These are phyloP conservation scores for Azorinus chamasolen DNA, from an alignment of 2,888 invertebrate genomes.

Conservation along the genomic window DNA sequence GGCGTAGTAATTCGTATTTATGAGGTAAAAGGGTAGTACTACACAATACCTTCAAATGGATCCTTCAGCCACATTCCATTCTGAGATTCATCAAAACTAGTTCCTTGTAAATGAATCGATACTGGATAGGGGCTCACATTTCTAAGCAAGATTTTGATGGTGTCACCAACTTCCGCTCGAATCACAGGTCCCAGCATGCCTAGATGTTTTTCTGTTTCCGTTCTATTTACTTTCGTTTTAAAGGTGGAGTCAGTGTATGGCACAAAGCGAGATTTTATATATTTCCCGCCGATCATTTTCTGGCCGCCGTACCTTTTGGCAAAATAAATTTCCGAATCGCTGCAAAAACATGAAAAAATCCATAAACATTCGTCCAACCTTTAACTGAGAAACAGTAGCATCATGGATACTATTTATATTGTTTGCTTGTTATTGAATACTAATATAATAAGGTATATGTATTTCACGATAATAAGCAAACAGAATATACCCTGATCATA, in stretches of 20 bases:
- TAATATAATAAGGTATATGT: no score
- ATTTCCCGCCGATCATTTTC: slow-evolving; percentile 63
- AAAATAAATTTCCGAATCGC: slow-evolving; percentile 57
- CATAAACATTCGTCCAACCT: no score
- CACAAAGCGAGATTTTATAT: slow-evolving; percentile 67
- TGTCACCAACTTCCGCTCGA: slow-evolving; percentile 73
- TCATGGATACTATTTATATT: no score
- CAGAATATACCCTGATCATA: no score
- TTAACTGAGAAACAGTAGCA: no score
- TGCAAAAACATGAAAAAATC: slow-evolving; percentile 30
- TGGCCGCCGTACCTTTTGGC: slow-evolving; percentile 29
- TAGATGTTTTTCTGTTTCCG: slow-evolving; percentile 55
- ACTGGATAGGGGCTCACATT: slow-evolving; percentile 69
- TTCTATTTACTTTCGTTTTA: slow-evolving; percentile 26
- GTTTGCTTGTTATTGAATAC: no score
- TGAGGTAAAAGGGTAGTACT: no score
- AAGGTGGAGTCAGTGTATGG: slow-evolving; percentile 66
- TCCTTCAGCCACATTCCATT: slow-evolving; percentile 52
- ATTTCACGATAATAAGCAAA: no score
- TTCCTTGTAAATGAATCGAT: slow-evolving; percentile 70
- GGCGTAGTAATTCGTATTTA: no score
- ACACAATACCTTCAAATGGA: no score
- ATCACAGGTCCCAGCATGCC: slow-evolving; percentile 75
- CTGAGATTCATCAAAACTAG: slow-evolving; percentile 59
- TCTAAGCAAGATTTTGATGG: slow-evolving; percentile 59